Conservation (phyloP, 2,888 invertebrate genomes). For the Torymus aiolomorphi region DNA sequence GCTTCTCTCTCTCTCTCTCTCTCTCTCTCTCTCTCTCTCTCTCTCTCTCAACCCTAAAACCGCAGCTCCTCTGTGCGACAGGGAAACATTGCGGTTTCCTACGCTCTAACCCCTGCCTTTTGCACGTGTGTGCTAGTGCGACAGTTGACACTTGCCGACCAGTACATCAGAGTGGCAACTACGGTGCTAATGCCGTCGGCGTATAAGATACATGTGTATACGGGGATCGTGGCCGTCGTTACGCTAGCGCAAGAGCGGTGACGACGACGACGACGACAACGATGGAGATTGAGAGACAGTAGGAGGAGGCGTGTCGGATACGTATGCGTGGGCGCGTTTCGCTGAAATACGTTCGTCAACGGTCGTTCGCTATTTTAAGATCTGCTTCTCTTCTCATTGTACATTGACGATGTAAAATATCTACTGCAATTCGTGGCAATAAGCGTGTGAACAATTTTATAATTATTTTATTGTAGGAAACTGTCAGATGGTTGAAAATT, state of each 20-base stretch:
- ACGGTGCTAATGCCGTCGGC: constrained; percentile 13
- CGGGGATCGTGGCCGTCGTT: constrained; percentile 7
- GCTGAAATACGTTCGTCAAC: no score
- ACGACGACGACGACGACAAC: neutral
- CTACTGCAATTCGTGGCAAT: no score
- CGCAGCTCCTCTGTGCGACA: constrained; percentile 11
- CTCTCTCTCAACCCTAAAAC: neutral
- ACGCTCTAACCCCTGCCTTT: neutral
- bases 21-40: neutral
- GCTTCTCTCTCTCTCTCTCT: neutral
- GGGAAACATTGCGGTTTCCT: constrained; percentile 51
- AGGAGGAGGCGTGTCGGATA: neutral
- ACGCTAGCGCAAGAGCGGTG: neutral
- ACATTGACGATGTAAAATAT: no score
- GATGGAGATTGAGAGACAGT: neutral
- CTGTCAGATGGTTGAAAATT: no score
- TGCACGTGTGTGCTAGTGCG: constrained; percentile 7
- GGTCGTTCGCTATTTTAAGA: no score
- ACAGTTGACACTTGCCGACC: constrained; percentile 46
- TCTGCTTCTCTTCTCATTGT: no score
- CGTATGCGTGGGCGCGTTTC: neutral
- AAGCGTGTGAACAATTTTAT: no score
- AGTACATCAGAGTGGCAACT: constrained; percentile 18
- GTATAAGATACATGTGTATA: constrained; percentile 26
- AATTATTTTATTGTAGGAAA: no score